Evolutionary conservation across 2,888 invertebrate species (phyloP).

Genomic region (Clistopyga incitator): DNA sequence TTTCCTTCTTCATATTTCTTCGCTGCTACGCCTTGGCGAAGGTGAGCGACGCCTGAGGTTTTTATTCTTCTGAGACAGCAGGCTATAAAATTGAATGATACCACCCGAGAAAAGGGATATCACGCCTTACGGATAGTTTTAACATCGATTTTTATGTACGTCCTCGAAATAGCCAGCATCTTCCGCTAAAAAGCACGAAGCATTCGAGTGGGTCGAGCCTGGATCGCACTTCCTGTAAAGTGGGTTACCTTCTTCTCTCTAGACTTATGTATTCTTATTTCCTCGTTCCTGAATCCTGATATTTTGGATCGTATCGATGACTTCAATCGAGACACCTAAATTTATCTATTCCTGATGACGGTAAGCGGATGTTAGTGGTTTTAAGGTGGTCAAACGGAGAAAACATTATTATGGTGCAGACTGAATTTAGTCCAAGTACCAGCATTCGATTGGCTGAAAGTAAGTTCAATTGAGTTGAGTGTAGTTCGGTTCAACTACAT

Average conservation of each 20-base stretch:
- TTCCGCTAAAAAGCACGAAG: not conserved
- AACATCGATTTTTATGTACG: conserved; percentile 24
- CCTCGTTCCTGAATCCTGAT: not conserved
- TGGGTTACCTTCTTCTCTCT: not conserved
- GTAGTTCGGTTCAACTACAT: too few relatives aligned
- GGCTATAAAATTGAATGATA: conserved; percentile 14
- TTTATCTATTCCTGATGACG: not conserved
- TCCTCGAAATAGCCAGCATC: not conserved
- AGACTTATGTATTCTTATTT: not conserved
- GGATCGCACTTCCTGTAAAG: not conserved
- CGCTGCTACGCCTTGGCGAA: not conserved
- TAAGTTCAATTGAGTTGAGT: not conserved
- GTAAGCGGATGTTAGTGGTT: not conserved
- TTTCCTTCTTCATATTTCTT: conserved; percentile 6
- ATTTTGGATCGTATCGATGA: not conserved
- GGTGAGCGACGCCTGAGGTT: not conserved
- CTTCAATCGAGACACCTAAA: not conserved
- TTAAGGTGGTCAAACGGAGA: not conserved
- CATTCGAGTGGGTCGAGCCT: not conserved
- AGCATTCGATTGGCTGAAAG: not conserved
- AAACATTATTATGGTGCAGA: not conserved
- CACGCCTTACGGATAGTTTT: conserved; percentile 15
- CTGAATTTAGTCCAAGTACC: not conserved
- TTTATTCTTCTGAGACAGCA: conserved; percentile 9
- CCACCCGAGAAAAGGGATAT: not conserved